A percentile compares a stretch with the other conserved stretches of the same genome.
Evolutionary conservation across 2,797 vertebrate genomes (phyloP).

Genomic region (Microctenopoma steveboyesi): DNA sequence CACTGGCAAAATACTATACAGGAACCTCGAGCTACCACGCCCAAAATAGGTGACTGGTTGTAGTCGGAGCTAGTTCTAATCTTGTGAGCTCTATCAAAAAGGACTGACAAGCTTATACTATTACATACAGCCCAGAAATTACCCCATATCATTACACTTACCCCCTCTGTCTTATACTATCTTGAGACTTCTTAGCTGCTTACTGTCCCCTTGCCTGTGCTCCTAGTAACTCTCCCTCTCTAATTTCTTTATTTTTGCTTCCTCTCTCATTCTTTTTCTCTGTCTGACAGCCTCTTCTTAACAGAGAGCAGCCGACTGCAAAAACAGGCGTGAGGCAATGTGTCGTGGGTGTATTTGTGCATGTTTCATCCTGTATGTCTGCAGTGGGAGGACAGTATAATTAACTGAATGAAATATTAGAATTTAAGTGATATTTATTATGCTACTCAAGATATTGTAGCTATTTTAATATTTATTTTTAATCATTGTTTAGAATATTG

Average conservation of each 20-base stretch:
- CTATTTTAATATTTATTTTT: conserved; percentile 12
- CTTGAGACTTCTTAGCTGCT: conserved; percentile 29
- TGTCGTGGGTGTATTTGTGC: conserved; percentile 55
- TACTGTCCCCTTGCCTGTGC: conserved; percentile 12
- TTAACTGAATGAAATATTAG: conserved; percentile 48
- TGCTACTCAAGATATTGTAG: conserved; percentile 2
- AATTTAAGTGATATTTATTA: conserved; percentile 32
- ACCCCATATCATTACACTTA: conserved; percentile 24
- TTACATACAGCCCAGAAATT: conserved; percentile 6
- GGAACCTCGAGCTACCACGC: too few species aligned
- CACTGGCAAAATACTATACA: too few species aligned
- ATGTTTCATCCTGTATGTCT: conserved; percentile 45
- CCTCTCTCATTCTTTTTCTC: conserved; percentile 32
- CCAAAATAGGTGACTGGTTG: too few species aligned
- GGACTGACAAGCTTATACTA: not conserved
- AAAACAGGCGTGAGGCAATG: conserved; percentile 60
- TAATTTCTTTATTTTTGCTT: conserved; percentile 36
- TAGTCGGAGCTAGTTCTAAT: too few species aligned
- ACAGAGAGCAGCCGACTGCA: conserved; percentile 71
- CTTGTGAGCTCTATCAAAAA: too few species aligned
- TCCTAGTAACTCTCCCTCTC: not conserved
- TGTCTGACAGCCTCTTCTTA: conserved; percentile 64
- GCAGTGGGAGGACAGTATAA: conserved; percentile 39
- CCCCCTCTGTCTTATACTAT: conserved; percentile 25
- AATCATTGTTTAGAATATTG: conserved; percentile 5